Conservation (phyloP, 1,140 invertebrate species). For the Microplitis demolitor region DNA sequence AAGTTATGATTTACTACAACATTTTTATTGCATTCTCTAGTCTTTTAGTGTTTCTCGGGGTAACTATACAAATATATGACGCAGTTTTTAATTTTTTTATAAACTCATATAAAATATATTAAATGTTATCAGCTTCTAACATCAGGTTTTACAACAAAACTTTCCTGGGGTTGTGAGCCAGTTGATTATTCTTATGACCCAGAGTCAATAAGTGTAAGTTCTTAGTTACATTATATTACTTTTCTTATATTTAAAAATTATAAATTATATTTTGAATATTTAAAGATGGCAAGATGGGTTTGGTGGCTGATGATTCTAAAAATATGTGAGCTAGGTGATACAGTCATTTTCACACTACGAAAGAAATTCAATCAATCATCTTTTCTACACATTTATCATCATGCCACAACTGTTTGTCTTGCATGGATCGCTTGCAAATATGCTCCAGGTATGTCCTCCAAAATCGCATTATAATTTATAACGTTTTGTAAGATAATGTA, state of each 20-base stretch:
- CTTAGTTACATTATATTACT: background rate
- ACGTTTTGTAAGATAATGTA: background rate
- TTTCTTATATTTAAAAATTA: background rate
- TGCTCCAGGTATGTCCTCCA: constrained; percentile 61
- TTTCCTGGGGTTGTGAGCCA: constrained; percentile 53
- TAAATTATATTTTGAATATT: constrained; percentile 11
- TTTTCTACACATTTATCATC: constrained; percentile 77
- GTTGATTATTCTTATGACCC: constrained; percentile 47
- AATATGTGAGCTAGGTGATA: constrained; percentile 58
- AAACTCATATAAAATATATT: too few relatives aligned
- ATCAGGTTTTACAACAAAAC: constrained; percentile 50
- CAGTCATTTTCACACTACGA: constrained; percentile 72
- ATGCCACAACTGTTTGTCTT: constrained; percentile 67
- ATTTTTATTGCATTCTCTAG: constrained; percentile 60
- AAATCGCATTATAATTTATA: constrained; percentile 1
- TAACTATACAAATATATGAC: constrained; percentile 39
- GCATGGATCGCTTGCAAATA: constrained; percentile 75
- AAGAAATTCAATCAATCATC: constrained; percentile 76
- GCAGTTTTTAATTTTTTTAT: background rate
- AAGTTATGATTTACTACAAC: constrained; percentile 67
- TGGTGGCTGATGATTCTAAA: constrained; percentile 63
- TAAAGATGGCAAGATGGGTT: constrained; percentile 51
- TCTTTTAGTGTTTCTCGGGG: constrained; percentile 59
- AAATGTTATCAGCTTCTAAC: constrained; percentile 44
- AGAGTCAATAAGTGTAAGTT: constrained; percentile 50